Base-by-base conservation (phyloP, 2,797 vertebrate genomes). In the Propithecus deckenii region DNA sequence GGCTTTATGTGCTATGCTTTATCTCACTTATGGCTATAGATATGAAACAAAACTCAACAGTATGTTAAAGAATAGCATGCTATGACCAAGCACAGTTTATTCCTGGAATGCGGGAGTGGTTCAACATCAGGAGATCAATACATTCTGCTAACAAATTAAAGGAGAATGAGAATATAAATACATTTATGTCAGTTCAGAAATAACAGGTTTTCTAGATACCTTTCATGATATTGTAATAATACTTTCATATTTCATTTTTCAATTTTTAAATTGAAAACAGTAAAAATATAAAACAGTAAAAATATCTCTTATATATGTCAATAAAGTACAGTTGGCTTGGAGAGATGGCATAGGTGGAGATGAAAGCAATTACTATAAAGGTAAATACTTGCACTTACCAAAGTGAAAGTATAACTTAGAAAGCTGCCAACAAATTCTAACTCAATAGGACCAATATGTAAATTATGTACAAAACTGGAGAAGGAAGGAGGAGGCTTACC, bases 401-500 rank as follows among this genome's bases (percentile, higher is more conserved):
- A 78, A 67, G 1, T 30, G 28, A 69, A 46, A 43, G 43, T 12
- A 7, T 23, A 71, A 84, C 0, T 79, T 41, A 90, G 2, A 11
- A 85, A 92, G 22, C 46, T 87, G 59, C 17, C 75, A 57, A 63
- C 22, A 83, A 79, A 43, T 79, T 83, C 81, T 84, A 86, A 75
- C 0, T 65, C 50, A 59, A n/a, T 1, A 57, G 35, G 13, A 91
- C 15, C 48, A 41, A 30, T 11, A 50, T 8, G 10, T 35, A 92
- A 86, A 95, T 15, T 65, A 22, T 4, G 13, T 30, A 35, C 67
- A 91, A 86, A 46, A 61, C 32, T 43, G 13, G 67, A 91, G 67
- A 30, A 69, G 22, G 17, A 6, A 65, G 22, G 32, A 55, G 61
- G 22, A 80, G 38, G 80, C 99, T 99, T 99, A 99, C 99, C 92